Percentiles rank a stretch among this genome's conserved stretches.
phyloP scores from a whole-genome alignment of 2,888 invertebrate genomes.

The Plagodis pulveraria region DNA sequence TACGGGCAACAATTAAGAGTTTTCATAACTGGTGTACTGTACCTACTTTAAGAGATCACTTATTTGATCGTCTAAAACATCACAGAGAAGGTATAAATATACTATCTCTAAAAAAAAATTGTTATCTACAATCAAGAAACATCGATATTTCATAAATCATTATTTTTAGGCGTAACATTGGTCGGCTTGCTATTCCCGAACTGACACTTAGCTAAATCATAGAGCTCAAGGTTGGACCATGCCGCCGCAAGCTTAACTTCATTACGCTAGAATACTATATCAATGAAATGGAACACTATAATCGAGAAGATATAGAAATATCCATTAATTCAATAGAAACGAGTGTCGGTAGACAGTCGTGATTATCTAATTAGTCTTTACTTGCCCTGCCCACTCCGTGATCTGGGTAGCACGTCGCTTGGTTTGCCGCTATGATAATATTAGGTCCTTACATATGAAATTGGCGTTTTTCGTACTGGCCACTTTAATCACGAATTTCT shows the following conservation, averaged over 20 bases:
- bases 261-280: too few relatives aligned
- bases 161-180: constrained; percentile 16
- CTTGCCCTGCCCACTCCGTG: not conserved
- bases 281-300: not conserved
- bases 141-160: constrained; percentile 40
- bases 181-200: too few relatives aligned
- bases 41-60: too few relatives aligned
- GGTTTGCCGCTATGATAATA: constrained; percentile 11
- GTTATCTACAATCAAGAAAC: constrained; percentile 17
- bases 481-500: too few relatives aligned
- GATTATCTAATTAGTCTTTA: not conserved
- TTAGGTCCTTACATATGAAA: too few relatives aligned
- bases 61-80: too few relatives aligned
- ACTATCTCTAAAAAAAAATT: too few relatives aligned
- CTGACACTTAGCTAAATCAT: too few relatives aligned
- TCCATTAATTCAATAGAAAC: not conserved
- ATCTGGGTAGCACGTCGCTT: not conserved
- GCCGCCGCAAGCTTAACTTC: not conserved
- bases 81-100: too few relatives aligned
- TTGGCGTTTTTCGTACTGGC: too few relatives aligned
- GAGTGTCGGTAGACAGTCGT: not conserved
- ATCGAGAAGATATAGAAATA: not conserved
- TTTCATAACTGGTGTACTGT: too few relatives aligned
- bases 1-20: too few relatives aligned
- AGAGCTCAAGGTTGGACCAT: not conserved